Base-by-base conservation (phyloP, 1,140 invertebrate species). In the Subanguina moxae region DNA sequence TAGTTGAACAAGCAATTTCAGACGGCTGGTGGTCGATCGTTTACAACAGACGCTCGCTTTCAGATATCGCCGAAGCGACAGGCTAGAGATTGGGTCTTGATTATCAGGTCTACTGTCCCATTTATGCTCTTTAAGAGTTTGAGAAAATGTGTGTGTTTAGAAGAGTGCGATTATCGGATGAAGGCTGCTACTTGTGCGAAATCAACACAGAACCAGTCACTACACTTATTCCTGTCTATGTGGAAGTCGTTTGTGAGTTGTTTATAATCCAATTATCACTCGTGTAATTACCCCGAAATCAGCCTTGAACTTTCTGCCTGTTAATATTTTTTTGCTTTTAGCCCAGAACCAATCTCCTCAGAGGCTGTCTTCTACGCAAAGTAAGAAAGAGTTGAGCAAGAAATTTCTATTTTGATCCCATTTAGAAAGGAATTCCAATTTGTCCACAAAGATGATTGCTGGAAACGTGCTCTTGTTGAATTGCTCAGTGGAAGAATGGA, bases 171-270 rank as follows among this genome's bases (percentile, higher is more conserved):
- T 19, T 21, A 64, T 64, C 62, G 19, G 70, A 72, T 30, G 43
- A n/a, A 58, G 70, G 70, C 8, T 72, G 70, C 30, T 72, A 72
- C 68, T 32, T 72, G 32, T 72, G 70, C 42, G 70, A 72, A 58
- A 64, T 72, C 32, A 72, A 72, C 46, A 72, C 70, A 23, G 70
- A 72, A 27, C 70, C 70, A 38, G 46, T 21, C n/a, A 66, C 46
- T 46, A 57, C 57, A 42, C n/a, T 72, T 21, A 30, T 74, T 38
- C 70, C 70, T 23, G 45, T 64, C 19, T 72, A 72, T 64, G 45
- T 72, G 38, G 62, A 72, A 48, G 70, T 72, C n/a, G 27, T 30
- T 25, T 3, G 58, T 61, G 8, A 30, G 58, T 61, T 11, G n/a
- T n/a, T n/a, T 25, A 13, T 61, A 61, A 32, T 61, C 27, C 5